phyloP scores from a whole-genome alignment of 2,888 invertebrate species.

The Phanerotoma sp. region DNA sequence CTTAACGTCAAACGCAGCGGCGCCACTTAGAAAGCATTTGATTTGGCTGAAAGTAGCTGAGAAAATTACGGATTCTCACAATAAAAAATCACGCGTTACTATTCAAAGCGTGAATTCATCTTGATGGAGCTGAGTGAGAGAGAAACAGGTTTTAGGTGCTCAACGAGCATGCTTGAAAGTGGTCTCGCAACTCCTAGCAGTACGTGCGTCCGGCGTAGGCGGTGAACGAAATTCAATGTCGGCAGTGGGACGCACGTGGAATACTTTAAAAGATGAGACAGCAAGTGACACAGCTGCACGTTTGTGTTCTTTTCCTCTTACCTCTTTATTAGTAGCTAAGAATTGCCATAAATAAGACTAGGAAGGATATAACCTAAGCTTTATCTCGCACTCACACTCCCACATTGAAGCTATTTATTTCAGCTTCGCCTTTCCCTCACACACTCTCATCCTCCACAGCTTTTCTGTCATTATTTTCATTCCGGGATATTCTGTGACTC shows the following conservation, averaged over 20 bases:
- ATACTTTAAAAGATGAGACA: conserved; percentile 23
- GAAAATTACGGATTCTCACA: not conserved
- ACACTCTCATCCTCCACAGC: too few species aligned
- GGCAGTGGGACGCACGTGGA: conserved; percentile 29
- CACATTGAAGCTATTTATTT: too few species aligned
- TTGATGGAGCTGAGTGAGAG: not conserved
- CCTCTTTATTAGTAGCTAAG: not conserved
- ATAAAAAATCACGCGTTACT: not conserved
- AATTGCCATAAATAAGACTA: not conserved
- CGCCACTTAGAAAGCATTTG: not conserved
- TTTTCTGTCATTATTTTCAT: too few species aligned
- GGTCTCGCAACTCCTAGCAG: conserved; percentile 26
- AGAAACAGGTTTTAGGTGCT: conserved; percentile 7
- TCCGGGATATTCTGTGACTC: too few species aligned
- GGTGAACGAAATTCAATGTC: conserved; percentile 36
- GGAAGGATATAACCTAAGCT: too few species aligned
- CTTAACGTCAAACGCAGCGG: not conserved
- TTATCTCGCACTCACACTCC: too few species aligned
- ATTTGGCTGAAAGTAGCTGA: not conserved
- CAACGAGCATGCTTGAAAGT: conserved; percentile 2
- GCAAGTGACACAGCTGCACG: too few species aligned
- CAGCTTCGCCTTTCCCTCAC: too few species aligned
- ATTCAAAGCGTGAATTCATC: conserved; percentile 9
- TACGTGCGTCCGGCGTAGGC: conserved; percentile 27
- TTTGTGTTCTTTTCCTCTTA: too few species aligned